Percentiles rank a stretch among this genome's conserved stretches.
These are phyloP conservation scores for Rhamphomyia laevipes DNA, from an alignment of 2,888 invertebrate species.

Conservation along the genomic window DNA sequence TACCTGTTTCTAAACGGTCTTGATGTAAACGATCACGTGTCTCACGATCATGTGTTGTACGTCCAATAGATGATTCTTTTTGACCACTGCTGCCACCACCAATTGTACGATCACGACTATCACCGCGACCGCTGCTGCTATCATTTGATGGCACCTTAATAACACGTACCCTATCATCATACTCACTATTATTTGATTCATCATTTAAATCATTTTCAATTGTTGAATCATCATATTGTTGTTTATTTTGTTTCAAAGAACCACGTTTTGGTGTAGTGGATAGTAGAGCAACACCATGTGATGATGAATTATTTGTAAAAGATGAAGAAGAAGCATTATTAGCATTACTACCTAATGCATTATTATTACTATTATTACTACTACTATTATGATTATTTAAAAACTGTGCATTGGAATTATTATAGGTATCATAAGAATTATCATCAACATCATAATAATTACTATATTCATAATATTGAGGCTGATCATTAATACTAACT, in stretches of 20 bases:
- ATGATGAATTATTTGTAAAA: constrained; percentile 41
- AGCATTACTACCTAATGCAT: constrained; percentile 42
- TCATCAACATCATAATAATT: constrained; percentile 18
- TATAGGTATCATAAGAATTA: constrained; percentile 24
- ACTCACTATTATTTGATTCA: constrained; percentile 40
- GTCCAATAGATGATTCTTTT: constrained; percentile 16
- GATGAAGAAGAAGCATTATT: constrained; percentile 48
- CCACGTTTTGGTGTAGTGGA: constrained; percentile 31
- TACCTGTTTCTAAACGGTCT: constrained; percentile 30
- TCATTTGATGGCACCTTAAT: constrained; percentile 19
- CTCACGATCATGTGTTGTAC: constrained; percentile 15
- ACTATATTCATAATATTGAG: constrained; percentile 42
- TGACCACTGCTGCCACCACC: constrained; percentile 5
- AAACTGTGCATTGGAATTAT: neutral
- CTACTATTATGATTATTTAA: constrained; percentile 3
- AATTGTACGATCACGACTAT: constrained; percentile 14
- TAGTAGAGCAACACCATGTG: constrained; percentile 31
- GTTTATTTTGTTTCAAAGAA: constrained; percentile 30
- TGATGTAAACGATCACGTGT: constrained; percentile 19
- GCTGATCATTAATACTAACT: constrained; percentile 43
- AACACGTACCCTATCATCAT: constrained; percentile 35
- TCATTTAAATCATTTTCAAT: constrained; percentile 22
- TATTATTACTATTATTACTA: constrained; percentile 18
- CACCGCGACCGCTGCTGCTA: constrained; percentile 17
- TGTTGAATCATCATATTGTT: constrained; percentile 17